phyloP scores from a whole-genome alignment of 2,888 invertebrate species.

The Cryptocephalus primarius region DNA sequence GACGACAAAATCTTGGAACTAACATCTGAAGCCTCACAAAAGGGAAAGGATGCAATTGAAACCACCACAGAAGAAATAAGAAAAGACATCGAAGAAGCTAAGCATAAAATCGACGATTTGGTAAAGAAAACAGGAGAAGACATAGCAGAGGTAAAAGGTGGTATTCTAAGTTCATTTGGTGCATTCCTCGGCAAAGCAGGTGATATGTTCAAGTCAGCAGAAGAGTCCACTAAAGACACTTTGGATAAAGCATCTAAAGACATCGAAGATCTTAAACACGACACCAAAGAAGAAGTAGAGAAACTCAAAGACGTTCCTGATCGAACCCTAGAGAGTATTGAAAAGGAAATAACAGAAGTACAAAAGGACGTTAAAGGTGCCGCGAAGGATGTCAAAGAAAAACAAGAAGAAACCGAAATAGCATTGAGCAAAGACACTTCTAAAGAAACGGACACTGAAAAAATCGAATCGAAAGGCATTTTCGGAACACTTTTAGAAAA shows the following conservation, averaged over 20 bases:
- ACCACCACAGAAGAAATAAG: background rate
- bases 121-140: background rate
- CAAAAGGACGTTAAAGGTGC: background rate
- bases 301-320: background rate
- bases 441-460: too few species aligned
- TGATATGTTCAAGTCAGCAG: too few species aligned
- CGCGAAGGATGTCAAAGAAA: background rate
- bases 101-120: background rate
- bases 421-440: too few species aligned
- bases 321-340: background rate
- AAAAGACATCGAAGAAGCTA: background rate
- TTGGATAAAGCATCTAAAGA: conserved; percentile 1
- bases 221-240: background rate
- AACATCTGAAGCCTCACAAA: background rate
- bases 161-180: background rate
- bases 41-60: background rate
- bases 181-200: too few species aligned
- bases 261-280: conserved; percentile 1
- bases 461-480: too few species aligned
- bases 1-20: background rate
- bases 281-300: conserved; percentile 1
- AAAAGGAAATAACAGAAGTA: conserved; percentile 1
- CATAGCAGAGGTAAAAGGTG: background rate
- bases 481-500: background rate
- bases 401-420: background rate